Conservation (phyloP, 2,888 invertebrate species). For the Poecilobothrus nobilitatus region DNA sequence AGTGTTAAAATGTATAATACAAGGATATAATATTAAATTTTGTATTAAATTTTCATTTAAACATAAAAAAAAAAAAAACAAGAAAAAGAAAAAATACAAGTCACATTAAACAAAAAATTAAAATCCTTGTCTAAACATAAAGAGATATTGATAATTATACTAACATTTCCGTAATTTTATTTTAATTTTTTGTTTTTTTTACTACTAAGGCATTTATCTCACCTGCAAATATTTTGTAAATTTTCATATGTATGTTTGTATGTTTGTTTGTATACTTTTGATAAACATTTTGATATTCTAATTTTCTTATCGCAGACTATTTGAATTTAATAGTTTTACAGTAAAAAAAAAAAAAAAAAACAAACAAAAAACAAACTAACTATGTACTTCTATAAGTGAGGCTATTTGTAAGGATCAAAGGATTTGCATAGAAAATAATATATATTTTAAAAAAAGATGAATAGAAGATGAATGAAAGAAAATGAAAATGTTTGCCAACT, state of each 20-base stretch:
- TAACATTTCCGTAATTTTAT: neutral
- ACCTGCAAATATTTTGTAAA: too few species aligned
- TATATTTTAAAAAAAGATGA: neutral
- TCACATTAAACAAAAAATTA: too few species aligned
- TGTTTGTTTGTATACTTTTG: neutral
- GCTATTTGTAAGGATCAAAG: neutral
- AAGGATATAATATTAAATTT: too few species aligned
- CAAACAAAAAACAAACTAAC: too few species aligned
- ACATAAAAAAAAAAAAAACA: too few species aligned
- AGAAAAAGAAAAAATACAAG: too few species aligned
- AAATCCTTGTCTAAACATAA: too few species aligned
- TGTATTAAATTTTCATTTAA: too few species aligned
- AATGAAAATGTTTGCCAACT: neutral
- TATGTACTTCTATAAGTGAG: neutral
- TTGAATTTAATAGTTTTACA: constrained; percentile 2
- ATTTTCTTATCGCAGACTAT: neutral
- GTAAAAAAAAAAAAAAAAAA: too few species aligned
- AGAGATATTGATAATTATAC: neutral
- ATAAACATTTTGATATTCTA: neutral
- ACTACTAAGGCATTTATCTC: neutral
- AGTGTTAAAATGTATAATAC: too few species aligned
- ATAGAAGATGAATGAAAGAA: neutral
- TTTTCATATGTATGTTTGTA: too few species aligned
- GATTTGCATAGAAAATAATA: neutral
- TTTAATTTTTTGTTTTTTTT: neutral